phyloP scores from a whole-genome alignment of 2,888 invertebrate species.

The Anoplius nigerrimus region DNA sequence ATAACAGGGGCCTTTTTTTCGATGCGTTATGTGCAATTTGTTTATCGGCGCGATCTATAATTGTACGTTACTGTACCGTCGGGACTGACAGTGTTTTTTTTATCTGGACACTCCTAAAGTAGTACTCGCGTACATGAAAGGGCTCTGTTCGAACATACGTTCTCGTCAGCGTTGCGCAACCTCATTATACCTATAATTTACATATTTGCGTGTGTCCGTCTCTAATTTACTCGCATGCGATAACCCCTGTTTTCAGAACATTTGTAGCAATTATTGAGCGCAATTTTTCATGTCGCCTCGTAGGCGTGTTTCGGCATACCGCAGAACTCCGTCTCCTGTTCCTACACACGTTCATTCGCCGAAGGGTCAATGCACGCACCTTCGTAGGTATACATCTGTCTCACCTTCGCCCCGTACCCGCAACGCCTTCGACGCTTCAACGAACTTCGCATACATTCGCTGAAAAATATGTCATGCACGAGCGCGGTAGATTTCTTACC shows the following conservation, averaged over 20 bases:
- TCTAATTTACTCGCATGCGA: background rate
- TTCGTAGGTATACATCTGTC: no score
- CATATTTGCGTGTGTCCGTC: conserved; percentile 21
- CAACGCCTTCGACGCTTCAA: no score
- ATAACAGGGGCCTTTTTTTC: conserved; percentile 31
- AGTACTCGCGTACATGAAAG: conserved; percentile 14
- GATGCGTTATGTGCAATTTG: conserved; percentile 42
- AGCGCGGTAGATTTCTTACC: no score
- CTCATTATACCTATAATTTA: conserved; percentile 16
- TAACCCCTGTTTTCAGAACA: no score
- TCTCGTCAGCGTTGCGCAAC: conserved; percentile 20
- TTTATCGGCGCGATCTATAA: conserved; percentile 47
- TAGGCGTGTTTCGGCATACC: background rate
- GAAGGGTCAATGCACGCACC: no score
- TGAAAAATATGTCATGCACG: no score
- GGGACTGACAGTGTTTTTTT: conserved; percentile 36
- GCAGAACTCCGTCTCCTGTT: no score
- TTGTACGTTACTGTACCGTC: conserved; percentile 32
- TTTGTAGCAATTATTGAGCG: no score
- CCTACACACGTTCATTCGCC: no score
- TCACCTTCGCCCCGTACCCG: no score
- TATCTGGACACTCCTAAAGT: conserved; percentile 21
- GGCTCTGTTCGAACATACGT: conserved; percentile 20
- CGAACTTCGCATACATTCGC: no score
- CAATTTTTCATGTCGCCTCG: no score